Conservation (phyloP, 2,797 vertebrate species). For the Molothrus ater region DNA sequence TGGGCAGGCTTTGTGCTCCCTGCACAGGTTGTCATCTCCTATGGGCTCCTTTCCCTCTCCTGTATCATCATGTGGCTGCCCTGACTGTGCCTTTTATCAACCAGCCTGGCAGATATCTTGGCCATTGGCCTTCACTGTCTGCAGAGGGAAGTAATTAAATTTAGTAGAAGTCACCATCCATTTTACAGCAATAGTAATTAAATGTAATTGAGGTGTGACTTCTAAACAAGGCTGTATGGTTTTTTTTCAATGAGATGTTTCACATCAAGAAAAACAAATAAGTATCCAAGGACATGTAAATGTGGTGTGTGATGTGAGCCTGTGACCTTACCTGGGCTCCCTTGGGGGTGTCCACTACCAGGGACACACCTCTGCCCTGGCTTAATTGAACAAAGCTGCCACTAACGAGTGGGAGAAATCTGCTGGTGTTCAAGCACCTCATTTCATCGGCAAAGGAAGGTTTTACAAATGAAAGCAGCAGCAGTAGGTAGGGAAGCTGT, state of each 20-base stretch:
- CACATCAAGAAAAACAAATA: not conserved
- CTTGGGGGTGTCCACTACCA: not conserved
- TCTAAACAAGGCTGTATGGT: not conserved
- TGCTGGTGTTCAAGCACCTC: not conserved
- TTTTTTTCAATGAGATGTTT: not conserved
- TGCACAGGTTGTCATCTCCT: not conserved
- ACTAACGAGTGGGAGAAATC: too few relatives aligned
- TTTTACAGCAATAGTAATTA: constrained; percentile 9
- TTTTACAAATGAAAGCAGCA: not conserved
- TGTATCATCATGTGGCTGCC: rapidly evolving
- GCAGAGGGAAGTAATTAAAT: not conserved
- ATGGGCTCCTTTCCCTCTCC: not conserved
- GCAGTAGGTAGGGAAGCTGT: not conserved
- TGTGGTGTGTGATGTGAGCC: not conserved
- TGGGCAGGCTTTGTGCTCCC: not conserved
- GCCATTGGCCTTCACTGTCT: not conserved
- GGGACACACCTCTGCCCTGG: rapidly evolving
- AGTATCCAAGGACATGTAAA: not conserved
- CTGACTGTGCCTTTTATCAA: not conserved
- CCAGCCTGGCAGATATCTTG: not conserved
- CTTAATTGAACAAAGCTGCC: rapidly evolving
- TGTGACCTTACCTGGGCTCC: rapidly evolving
- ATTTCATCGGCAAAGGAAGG: not conserved
- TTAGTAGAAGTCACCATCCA: not conserved
- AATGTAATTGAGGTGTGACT: not conserved